phyloP scores from a whole-genome alignment of 2,888 invertebrate species.

The Cephus pulcher region DNA sequence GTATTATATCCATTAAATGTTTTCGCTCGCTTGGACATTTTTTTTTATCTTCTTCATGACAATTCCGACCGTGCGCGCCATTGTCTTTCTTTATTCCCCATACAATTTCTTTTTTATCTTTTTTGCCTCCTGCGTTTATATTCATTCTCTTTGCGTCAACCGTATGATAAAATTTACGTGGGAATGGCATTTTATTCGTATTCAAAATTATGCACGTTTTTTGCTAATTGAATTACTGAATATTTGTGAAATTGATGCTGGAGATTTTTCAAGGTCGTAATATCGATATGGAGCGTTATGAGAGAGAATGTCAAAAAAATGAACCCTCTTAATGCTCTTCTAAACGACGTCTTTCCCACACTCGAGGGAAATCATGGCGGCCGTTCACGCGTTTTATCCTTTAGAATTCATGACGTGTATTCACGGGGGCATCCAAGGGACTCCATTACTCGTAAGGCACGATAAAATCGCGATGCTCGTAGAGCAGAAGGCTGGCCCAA shows the following conservation, averaged over 20 bases:
- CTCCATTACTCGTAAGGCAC: conserved; percentile 23
- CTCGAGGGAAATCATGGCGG: not conserved
- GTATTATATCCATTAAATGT: conserved; percentile 23
- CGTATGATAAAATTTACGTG: not conserved
- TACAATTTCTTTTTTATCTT: not conserved
- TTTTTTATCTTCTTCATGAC: not conserved
- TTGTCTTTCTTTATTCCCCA: not conserved
- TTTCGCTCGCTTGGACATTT: conserved; percentile 17
- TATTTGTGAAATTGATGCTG: not conserved
- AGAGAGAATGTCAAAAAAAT: not conserved
- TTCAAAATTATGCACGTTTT: not conserved
- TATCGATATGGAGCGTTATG: not conserved
- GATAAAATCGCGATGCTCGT: conserved; percentile 41
- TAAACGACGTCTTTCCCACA: conserved; percentile 3
- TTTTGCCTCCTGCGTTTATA: not conserved
- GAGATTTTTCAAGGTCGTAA: not conserved
- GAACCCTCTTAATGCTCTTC: not conserved
- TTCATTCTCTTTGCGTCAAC: not conserved
- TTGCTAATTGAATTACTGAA: not conserved
- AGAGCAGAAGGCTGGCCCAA: conserved; percentile 13
- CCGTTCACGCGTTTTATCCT: not conserved
- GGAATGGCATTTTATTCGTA: not conserved
- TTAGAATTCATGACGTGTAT: not conserved
- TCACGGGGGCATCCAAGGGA: not conserved
- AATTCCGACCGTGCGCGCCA: not conserved